Evolutionary conservation across 2,888 invertebrate species (phyloP), one percentile per base, ranked within the genome.

Genomic region (Abscondita cerata): DNA sequence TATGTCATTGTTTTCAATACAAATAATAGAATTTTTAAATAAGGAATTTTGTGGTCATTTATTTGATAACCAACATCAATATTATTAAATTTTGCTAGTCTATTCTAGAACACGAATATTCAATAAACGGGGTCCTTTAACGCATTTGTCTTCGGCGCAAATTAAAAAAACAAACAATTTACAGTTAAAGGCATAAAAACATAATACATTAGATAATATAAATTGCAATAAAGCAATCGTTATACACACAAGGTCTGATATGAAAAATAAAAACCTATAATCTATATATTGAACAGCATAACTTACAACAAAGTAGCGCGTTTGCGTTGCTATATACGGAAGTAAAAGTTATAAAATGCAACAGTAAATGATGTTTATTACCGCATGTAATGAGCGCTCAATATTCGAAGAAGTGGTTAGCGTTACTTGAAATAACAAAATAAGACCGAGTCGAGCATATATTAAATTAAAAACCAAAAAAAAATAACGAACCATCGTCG

Each of bases 321-420:
- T 18, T 44, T 19, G 44, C 18, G 44, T 44, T 44, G 44, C 44
- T 44, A 44, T 44, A 44, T 44, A 44, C 44, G 44, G 44, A 52
- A 41, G 18, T 41, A 40, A 41, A 52, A 19, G 40, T 13, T 18
- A 40, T 38, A 52, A 33, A 52, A 15, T 44, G 40, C 20, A 52
- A 52, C 20, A 40, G 40, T 52, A 31, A 20, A 52, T 41, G 52
- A 41, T 52, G 52, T 25, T 56, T 40, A 20, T 40, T 48, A 47
- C 47, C 16, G 5, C 20, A 31, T 38, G 55, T 47, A 48, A 56
- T 56, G 19, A 38, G 16, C 48, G 19, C 25, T 56, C 25, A 15
- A 54, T 46, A 13, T 50, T 50, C 44, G 44, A 18, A 20, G 53
- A 33, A 31, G 53, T 54, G n/a, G 54, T 54, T 54, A 46, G 18